These are phyloP conservation scores for Silurus meridionalis DNA, from an alignment of 2,113 vertebrate genomes.

Conservation along the genomic window DNA sequence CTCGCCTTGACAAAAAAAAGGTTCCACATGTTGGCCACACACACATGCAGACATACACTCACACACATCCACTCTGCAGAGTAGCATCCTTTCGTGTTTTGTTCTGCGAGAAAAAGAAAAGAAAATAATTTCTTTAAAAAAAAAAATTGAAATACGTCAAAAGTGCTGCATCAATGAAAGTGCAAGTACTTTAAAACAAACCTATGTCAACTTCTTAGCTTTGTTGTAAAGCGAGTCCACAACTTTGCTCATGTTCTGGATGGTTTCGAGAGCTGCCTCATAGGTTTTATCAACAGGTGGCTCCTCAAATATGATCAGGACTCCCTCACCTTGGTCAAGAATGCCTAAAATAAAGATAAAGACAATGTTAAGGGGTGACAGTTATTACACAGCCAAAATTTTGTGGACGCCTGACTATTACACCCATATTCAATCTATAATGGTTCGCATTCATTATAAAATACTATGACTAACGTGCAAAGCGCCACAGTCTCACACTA, in stretches of 20 bases:
- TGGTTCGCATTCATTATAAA: too few species aligned
- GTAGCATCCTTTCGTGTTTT: constrained; percentile 73
- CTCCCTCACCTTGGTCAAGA: constrained; percentile 97
- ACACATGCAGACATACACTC: constrained; percentile 69
- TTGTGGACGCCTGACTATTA: neutral
- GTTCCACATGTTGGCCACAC: constrained; percentile 92
- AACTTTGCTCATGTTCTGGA: constrained; percentile 99
- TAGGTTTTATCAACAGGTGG: constrained; percentile 99
- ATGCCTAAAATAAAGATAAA: constrained; percentile 77
- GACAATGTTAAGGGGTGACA: neutral
- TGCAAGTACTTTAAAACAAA: constrained; percentile 61
- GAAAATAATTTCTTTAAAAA: neutral
- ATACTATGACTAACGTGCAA: too few species aligned
- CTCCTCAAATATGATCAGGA: constrained; percentile 97
- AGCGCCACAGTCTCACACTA: too few species aligned
- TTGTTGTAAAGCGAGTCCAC: constrained; percentile 99
- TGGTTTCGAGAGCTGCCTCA: constrained; percentile 95
- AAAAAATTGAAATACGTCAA: neutral
- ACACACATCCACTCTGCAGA: constrained; percentile 87
- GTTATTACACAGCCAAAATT: neutral
- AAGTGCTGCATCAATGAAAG: neutral
- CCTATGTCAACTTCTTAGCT: constrained; percentile 99
- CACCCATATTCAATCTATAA: too few species aligned
- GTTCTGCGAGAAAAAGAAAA: constrained; percentile 74
- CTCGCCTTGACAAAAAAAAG: constrained; percentile 79